phyloP scores from a whole-genome alignment of 2,113 vertebrate species.

The Edolisoma coerulescens region DNA sequence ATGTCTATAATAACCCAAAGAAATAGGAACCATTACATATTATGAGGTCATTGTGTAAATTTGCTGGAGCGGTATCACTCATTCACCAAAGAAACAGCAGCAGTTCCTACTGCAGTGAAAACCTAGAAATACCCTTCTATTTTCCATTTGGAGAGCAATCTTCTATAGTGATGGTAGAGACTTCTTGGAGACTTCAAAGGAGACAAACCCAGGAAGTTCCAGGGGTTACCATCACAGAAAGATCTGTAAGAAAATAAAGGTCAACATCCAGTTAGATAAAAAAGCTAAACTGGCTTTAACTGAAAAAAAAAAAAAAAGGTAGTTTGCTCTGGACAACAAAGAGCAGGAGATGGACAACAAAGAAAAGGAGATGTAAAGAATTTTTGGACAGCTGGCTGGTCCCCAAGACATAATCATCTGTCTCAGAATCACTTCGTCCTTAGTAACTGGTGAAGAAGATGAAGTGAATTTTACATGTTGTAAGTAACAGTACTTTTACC shows the following conservation, averaged over 20 bases:
- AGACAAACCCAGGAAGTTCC: neutral
- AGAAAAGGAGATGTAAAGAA: neutral
- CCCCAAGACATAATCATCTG: neutral
- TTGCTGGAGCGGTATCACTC: neutral
- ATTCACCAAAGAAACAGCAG: neutral
- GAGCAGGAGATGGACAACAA: neutral
- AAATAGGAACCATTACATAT: neutral
- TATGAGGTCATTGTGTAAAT: neutral
- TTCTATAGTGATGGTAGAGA: neutral
- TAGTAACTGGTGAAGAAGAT: neutral
- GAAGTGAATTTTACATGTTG: neutral
- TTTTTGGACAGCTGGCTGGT: neutral
- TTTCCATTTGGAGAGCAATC: neutral
- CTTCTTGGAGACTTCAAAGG: neutral
- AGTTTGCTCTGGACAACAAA: neutral
- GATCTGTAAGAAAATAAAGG: neutral
- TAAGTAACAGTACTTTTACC: neutral
- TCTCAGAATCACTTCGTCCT: neutral
- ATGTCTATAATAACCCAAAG: neutral
- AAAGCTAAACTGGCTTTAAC: neutral
- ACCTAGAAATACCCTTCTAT: neutral
- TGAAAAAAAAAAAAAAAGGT: neutral
- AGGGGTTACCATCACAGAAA: neutral
- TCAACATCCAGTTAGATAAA: neutral
- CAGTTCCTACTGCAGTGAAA: neutral